Base-by-base conservation (phyloP, 2,888 invertebrate species). In the Mesochorus sp. region DNA sequence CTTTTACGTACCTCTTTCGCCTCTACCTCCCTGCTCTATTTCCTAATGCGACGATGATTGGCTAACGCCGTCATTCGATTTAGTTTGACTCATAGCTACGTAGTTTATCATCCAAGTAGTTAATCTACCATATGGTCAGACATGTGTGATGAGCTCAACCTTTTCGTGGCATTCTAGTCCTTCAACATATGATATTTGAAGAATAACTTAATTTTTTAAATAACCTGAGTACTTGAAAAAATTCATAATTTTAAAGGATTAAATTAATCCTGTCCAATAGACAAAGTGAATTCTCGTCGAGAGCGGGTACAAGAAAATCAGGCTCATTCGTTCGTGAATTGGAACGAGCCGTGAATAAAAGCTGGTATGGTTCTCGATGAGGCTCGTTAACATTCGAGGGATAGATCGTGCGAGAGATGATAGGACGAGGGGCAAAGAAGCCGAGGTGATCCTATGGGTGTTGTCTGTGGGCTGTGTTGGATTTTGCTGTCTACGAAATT, bases 341-440 rank as follows among this genome's bases (percentile, higher is more conserved):
- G 19, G 37, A 37, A 76, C 51, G 59, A 71, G 57, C 31, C 26
- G 62, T 64, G 66, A 74, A 77, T 64, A 74, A 51, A 78, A 66
- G 49, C 61, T 39, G 53, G 21, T 53, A 26, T 21, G 42, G 57
- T 28, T 31, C 57, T 67, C 37, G 28, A 42, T 8, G 42, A 39
- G 49, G 55, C 77, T 80, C 78, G 55, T 80, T 81, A 80, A 77
- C 70, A 80, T 78, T 78, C 73, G 51, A 57, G 55, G 55, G 39
- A 61, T 53, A 71, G 39, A 39, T 51, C 42, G 55, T 10, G 39
- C 31, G 47, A 47, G 39, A 55, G 44, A 68, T 34, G 74, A 68
- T 19, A 34, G 34, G 4, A 44, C 49, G 14, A 64, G n/a, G 26
- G n/a, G 17, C 5, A 12, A 31, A 66, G 26, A 28, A 21, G 19